These are phyloP conservation scores for human (Homo sapiens) DNA, from an alignment of 2,113 vertebrate species.

Conservation along the genomic window GRCh38 chr16:61882001-61882500, in stretches of 20 bases:
- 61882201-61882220: background rate
- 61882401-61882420: background rate
- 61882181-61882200: background rate
- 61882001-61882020: background rate
- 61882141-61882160: background rate
- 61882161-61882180: background rate
- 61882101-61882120: background rate
- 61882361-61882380: background rate
- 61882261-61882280: background rate
- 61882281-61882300: conserved; percentile 1
- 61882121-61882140: background rate
- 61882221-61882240: background rate
- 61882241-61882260: background rate
- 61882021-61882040: conserved; percentile 5
- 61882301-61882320: background rate
- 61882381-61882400: background rate
- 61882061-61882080: background rate
- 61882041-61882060: background rate
- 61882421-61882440: background rate
- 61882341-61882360: background rate
- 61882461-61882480: background rate
- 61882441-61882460: background rate
- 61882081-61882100: background rate
- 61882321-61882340: background rate
- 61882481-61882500: fast-evolving